Evolutionary conservation across 1,140 invertebrate genomes (phyloP).

Genomic region (Octopus sinensis): DNA sequence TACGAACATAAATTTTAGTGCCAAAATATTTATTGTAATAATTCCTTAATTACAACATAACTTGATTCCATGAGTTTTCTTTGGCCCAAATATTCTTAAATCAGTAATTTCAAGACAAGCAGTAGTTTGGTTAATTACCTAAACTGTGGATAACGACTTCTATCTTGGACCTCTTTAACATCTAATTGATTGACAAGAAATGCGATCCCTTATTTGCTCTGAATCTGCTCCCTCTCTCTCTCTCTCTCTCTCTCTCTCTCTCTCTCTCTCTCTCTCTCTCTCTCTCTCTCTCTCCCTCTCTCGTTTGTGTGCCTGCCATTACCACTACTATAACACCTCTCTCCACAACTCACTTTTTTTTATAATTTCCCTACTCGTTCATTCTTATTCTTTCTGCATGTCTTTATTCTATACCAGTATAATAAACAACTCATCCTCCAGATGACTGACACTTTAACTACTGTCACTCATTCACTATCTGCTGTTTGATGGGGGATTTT

Average conservation of each 20-base stretch:
- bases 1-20: no score
- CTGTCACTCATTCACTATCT: slow-evolving; percentile 11
- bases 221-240: neutral
- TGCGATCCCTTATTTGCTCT: neutral
- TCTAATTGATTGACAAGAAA: no score
- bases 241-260: slow-evolving; percentile 59
- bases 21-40: no score
- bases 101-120: no score
- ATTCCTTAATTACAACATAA: no score
- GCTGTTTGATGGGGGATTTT: slow-evolving; percentile 21
- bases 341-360: neutral
- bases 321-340: neutral
- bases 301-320: slow-evolving; percentile 19
- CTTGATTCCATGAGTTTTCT: no score
- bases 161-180: no score
- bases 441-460: slow-evolving; percentile 14
- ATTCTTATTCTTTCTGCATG: slow-evolving; percentile 17
- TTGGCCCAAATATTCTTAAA: no score
- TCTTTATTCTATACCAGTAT: slow-evolving; percentile 18
- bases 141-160: no score
- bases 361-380: slow-evolving; percentile 22
- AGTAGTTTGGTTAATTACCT: no score
- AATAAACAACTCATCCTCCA: slow-evolving; percentile 20
- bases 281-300: slow-evolving; percentile 19
- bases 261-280: slow-evolving; percentile 21